Percentiles rank a stretch among this genome's conserved stretches.
Evolutionary conservation across 2,888 invertebrate genomes (phyloP).

Genomic region (Cheilosia urbana): DNA sequence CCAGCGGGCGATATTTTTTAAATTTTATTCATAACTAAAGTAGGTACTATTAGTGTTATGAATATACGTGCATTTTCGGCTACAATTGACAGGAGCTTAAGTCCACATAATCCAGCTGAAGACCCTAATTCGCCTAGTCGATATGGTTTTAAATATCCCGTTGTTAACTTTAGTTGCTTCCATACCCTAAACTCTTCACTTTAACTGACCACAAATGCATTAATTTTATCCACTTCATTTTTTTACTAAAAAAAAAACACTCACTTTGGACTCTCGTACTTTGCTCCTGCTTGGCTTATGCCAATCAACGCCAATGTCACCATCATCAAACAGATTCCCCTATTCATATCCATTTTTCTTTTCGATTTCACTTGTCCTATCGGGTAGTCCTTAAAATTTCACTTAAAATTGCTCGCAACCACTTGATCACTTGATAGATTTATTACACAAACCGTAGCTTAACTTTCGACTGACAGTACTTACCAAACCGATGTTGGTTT

Average conservation of each 20-base stretch:
- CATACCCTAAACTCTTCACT: too few relatives aligned
- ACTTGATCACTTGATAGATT: not conserved
- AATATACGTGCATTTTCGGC: not conserved
- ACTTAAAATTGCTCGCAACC: not conserved
- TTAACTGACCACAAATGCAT: not conserved
- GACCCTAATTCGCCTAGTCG: too few relatives aligned
- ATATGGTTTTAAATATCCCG: too few relatives aligned
- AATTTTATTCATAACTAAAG: too few relatives aligned
- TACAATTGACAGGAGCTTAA: too few relatives aligned
- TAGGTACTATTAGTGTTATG: too few relatives aligned
- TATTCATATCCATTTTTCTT: slow-evolving; percentile 57
- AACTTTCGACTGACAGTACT: slow-evolving; percentile 58
- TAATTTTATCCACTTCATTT: not conserved
- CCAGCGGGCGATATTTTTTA: too few relatives aligned
- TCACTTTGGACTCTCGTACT: slow-evolving; percentile 70
- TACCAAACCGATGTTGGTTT: slow-evolving; percentile 41
- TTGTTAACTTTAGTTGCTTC: too few relatives aligned
- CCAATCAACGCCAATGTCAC: slow-evolving; percentile 39
- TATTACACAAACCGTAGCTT: slow-evolving; percentile 15
- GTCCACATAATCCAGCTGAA: too few relatives aligned
- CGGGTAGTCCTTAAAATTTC: slow-evolving; percentile 33
- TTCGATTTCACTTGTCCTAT: not conserved
- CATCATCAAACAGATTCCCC: slow-evolving; percentile 5
- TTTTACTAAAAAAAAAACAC: slow-evolving; percentile 10
- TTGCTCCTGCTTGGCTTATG: slow-evolving; percentile 51